Evolutionary conservation across 64 coral and sea anemone species (phyloP), one percentile per base, ranked within the genome.

Genomic region (Cladopsammia gracilis): DNA sequence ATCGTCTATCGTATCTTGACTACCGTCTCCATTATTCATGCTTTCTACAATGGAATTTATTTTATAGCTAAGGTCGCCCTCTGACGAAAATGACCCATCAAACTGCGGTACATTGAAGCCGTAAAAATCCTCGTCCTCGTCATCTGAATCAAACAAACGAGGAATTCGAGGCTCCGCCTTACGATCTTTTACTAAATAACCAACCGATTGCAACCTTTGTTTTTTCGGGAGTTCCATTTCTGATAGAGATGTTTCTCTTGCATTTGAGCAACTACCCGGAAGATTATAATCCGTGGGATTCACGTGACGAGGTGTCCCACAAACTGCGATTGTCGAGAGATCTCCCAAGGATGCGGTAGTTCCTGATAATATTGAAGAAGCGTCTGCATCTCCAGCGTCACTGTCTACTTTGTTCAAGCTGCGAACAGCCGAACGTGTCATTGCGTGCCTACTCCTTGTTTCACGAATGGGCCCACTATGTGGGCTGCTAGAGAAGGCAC

Each of bases 101-200:
- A 93, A 93, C 45, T 93, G 82, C 1, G 91, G 91, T 10, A 93
- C 82, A 69, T 93, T 16, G 45, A 93, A 93, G n/a, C 91, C 91
- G 4, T 86, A 47, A 19, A 93, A 93, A 8, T 73, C 71, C 10
- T 93, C 82, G 6, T 86, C 72, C 20, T 91, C 89, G 3, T 91
- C 54, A 87, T 93, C 91, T 34, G 91, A 93, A 50, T 93, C 83
- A 64, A 93, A 93, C 48, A 93, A 67, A 23, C 51, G 34, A 48
- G 89, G 60, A 44, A 62, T 7, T 25, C 66, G 6, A 58, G 49
- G 24, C 66, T 50, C 3, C 42, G 48, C 1, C 22, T 15, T 2
- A 12, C 49, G 15, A 44, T 19, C 47, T 74, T 43, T 58, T 23
- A 0, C 50, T 7, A 51, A 45, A 73, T 57, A 56, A 52, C n/a